These are phyloP conservation scores for Rallus limicola DNA, from an alignment of 2,113 vertebrate species.

Conservation along the genomic window DNA sequence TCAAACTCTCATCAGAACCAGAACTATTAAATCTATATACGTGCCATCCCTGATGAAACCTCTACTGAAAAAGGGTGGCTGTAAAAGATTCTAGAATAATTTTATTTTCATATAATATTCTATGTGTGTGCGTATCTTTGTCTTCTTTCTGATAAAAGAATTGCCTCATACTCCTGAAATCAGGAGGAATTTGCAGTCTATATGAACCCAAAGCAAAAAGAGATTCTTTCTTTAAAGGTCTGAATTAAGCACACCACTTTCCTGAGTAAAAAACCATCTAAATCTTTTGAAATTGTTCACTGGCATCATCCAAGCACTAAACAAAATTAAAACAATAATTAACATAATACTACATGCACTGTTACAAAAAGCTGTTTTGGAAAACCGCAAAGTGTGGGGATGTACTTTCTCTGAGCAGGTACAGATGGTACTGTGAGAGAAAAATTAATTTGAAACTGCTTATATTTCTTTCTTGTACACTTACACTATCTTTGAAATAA, in stretches of 20 bases:
- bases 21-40: background rate
- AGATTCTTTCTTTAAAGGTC: background rate
- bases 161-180: background rate
- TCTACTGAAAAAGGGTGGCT: background rate
- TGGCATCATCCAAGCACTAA: background rate
- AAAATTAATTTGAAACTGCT: background rate
- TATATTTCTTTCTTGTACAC: background rate
- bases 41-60: background rate
- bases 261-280: background rate
- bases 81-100: background rate
- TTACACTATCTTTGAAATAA: background rate
- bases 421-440: background rate
- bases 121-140: background rate
- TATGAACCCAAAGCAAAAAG: background rate
- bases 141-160: background rate
- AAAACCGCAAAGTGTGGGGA: background rate
- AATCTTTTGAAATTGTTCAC: background rate
- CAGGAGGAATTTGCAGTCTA: background rate
- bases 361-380: background rate
- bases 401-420: background rate
- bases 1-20: background rate
- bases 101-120: background rate
- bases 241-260: background rate
- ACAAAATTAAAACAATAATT: constrained; percentile 18
- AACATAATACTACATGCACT: background rate